These are phyloP conservation scores for Daphoenositta chrysoptera DNA, from an alignment of 2,113 vertebrate genomes.

Conservation along the genomic window DNA sequence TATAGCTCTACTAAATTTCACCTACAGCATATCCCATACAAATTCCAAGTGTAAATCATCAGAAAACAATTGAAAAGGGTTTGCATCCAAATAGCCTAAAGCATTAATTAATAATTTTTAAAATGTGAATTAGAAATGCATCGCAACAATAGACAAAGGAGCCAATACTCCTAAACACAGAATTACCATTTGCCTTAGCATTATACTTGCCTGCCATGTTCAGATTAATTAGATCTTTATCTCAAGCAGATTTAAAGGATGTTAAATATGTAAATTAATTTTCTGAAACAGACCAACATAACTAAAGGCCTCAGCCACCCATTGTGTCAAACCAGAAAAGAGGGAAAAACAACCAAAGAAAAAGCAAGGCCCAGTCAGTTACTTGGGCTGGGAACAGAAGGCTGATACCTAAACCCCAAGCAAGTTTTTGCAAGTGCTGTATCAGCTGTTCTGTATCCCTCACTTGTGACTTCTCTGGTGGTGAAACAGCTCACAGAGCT, in stretches of 20 bases:
- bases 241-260: background rate
- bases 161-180: background rate
- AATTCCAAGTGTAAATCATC: background rate
- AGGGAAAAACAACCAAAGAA: background rate
- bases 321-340: background rate
- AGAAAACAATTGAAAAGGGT: background rate
- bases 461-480: background rate
- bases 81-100: background rate
- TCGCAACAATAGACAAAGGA: background rate
- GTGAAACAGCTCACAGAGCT: background rate
- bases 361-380: background rate
- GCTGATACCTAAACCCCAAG: background rate
- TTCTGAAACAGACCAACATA: background rate
- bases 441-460: background rate
- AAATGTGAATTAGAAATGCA: background rate
- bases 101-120: background rate
- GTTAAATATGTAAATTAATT: background rate
- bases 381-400: background rate
- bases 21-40: background rate
- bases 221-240: constrained; percentile 16
- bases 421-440: background rate
- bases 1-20: background rate
- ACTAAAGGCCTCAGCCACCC: background rate
- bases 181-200: background rate
- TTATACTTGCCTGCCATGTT: background rate